Evolutionary conservation across 2,797 vertebrate genomes (phyloP).

Genomic region (Pseudochaenichthys georgianus): DNA sequence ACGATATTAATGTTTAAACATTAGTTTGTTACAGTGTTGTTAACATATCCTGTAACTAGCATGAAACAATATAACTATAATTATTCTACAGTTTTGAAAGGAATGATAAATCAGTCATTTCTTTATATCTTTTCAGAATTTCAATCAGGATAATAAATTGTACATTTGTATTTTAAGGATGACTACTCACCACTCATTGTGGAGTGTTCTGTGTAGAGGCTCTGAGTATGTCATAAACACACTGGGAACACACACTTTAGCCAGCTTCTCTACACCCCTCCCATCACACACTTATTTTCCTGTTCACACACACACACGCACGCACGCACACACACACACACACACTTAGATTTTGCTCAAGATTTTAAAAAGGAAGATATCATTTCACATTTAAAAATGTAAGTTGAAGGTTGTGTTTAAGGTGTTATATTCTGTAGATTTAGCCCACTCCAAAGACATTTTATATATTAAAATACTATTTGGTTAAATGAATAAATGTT

Average conservation of each 20-base stretch:
- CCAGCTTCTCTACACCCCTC: conserved; percentile 47
- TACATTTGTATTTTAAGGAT: background rate
- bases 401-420: background rate
- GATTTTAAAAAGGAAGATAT: background rate
- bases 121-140: background rate
- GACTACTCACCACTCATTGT: conserved; percentile 70
- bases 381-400: background rate
- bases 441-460: background rate
- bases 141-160: background rate
- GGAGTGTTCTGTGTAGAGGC: conserved; percentile 18
- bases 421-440: background rate
- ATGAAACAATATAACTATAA: background rate
- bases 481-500: background rate
- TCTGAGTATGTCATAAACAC: conserved; percentile 18
- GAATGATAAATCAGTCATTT: background rate
- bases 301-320: background rate
- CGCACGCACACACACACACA: background rate
- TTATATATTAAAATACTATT: background rate
- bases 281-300: conserved; percentile 11
- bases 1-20: background rate
- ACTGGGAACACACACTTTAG: background rate
- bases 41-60: background rate
- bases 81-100: background rate
- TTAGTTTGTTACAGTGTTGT: background rate
- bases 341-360: conserved; percentile 19